phyloP scores from a whole-genome alignment of 2,888 invertebrate species.

The Himalopsyche japonica region DNA sequence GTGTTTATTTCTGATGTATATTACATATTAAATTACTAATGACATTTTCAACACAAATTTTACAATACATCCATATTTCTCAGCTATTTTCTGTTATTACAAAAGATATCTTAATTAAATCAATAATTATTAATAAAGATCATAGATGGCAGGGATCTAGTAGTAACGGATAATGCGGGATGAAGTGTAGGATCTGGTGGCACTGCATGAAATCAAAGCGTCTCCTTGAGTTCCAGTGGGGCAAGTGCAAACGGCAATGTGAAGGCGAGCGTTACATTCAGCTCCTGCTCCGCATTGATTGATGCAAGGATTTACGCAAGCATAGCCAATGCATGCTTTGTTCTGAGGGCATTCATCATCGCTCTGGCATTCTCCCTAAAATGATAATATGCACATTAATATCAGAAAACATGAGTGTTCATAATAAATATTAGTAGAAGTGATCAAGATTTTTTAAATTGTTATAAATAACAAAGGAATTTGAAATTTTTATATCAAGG shows the following conservation, averaged over 20 bases:
- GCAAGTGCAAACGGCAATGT: slow-evolving; percentile 83
- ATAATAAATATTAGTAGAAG: too few relatives aligned
- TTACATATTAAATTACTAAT: too few relatives aligned
- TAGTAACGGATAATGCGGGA: slow-evolving; percentile 52
- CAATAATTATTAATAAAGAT: slow-evolving; percentile 26
- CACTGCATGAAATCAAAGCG: slow-evolving; percentile 62
- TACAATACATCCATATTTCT: neutral
- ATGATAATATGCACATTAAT: neutral
- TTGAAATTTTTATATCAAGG: too few relatives aligned
- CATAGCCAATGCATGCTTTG: slow-evolving; percentile 76
- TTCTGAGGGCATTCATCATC: slow-evolving; percentile 77
- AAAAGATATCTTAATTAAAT: slow-evolving; percentile 20
- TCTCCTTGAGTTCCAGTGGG: slow-evolving; percentile 67
- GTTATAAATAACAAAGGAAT: too few relatives aligned
- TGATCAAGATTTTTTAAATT: too few relatives aligned
- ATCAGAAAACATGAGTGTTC: neutral
- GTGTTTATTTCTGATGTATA: too few relatives aligned
- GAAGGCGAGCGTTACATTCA: slow-evolving; percentile 73
- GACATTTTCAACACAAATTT: too few relatives aligned
- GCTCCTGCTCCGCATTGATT: slow-evolving; percentile 80
- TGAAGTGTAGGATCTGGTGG: slow-evolving; percentile 50
- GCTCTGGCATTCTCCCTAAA: slow-evolving; percentile 75
- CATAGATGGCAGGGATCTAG: neutral
- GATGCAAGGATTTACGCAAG: slow-evolving; percentile 74
- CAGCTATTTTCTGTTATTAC: slow-evolving; percentile 17